A percentile compares a stretch with the other conserved stretches of the same genome.
Evolutionary conservation across 1,140 invertebrate genomes (phyloP).

Genomic region (Temnothorax longispinosus): DNA sequence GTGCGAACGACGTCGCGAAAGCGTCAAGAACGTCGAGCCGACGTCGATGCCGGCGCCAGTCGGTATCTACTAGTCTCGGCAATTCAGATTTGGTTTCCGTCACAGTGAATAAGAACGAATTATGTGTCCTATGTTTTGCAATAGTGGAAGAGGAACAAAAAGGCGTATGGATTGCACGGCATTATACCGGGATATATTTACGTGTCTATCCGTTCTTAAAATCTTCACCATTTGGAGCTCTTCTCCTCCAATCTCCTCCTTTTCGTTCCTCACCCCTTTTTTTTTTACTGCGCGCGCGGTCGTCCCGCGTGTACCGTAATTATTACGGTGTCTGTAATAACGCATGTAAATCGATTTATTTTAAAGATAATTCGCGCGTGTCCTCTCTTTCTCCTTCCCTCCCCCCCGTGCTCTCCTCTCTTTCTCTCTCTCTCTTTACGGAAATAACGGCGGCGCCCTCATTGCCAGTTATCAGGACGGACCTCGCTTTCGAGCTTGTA

Average conservation of each 20-base stretch:
- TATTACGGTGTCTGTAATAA: slow-evolving; percentile 53
- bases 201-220: slow-evolving; percentile 58
- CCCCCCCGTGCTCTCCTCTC: background rate
- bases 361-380: slow-evolving; percentile 14
- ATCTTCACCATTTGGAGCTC: background rate
- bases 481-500: slow-evolving; percentile 54
- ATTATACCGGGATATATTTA: slow-evolving; percentile 56
- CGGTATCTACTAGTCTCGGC: slow-evolving; percentile 17
- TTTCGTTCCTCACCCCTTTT: slow-evolving; percentile 50
- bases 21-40: slow-evolving; percentile 11
- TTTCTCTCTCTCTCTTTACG: slow-evolving; percentile 41
- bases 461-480: slow-evolving; percentile 45
- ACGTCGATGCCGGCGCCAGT: slow-evolving; percentile 23
- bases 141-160: slow-evolving; percentile 60
- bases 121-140: slow-evolving; percentile 47
- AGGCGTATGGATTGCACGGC: slow-evolving; percentile 55
- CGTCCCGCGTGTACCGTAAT: slow-evolving; percentile 60
- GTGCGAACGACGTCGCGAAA: slow-evolving; percentile 37
- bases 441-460: slow-evolving; percentile 47
- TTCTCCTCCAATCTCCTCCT: slow-evolving; percentile 43
- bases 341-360: slow-evolving; percentile 70
- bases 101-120: slow-evolving; percentile 63
- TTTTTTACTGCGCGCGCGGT: slow-evolving; percentile 70
- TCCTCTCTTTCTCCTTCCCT: background rate
- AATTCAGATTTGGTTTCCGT: slow-evolving; percentile 47